Evolutionary conservation across 1,140 invertebrate species (phyloP), one percentile per base, ranked within the genome.

Genomic region (Scaptodrosophila lebanonensis): DNA sequence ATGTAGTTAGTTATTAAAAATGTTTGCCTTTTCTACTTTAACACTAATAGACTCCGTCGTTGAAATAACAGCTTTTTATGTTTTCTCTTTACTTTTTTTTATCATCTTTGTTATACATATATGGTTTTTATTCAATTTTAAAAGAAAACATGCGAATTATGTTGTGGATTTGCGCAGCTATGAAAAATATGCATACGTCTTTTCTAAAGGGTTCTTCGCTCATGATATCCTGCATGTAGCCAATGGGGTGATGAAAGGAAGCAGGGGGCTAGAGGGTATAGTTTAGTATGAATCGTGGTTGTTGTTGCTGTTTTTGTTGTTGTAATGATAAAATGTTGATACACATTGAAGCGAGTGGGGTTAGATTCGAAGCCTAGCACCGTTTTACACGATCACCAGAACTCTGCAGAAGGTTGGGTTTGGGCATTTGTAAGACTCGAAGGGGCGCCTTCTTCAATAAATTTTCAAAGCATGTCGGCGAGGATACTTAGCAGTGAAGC

Each of bases 1-100:
- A 22, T 27, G 17, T 35, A 50, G 33, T 16, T 36, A 27, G 29
- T 16, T 49, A 2, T 39, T 7, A 17, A 18, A 42, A 43, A 12
- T 48, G 32, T 48, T 11, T 56, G 13, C 11, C 25, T 50, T 60
- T 58, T 65, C 65, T 79, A 79, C 57, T 63, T 84, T 72, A 84
- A 84, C 66, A 65, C 82, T 84, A 84, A 84, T 84, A 84, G 82
- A 84, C 73, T 82, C 66, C 59, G 54, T 75, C 59, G 66, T 66
- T 76, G 75, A 68, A 66, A 71, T 68, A 72, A 84, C 75, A 72
- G 68, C 75, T 40, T 59, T 69, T 51, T 66, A 49, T 59, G 11
- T 40, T 66, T 43, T 50, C 20, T 42, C 50, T 54, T 18, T 51
- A 43, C 17, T n/a, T 36, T 43, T 43, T 20, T 43, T 52, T n/a